phyloP scores from a whole-genome alignment of 2,888 invertebrate genomes.

The Alsophila aescularia region DNA sequence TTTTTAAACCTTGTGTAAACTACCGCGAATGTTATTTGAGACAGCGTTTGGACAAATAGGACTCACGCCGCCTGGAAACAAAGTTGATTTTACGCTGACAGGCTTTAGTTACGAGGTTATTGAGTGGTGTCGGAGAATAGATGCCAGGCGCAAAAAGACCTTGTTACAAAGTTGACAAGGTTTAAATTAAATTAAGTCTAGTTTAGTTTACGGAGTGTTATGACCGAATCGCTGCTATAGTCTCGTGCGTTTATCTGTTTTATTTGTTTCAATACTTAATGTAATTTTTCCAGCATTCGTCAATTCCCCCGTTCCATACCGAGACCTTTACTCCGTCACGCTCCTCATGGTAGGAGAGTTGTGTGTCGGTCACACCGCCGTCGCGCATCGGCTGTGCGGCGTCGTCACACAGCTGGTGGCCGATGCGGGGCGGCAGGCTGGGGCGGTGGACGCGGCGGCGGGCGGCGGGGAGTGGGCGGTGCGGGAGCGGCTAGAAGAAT shows the following conservation, averaged over 20 bases:
- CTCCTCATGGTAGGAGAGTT: constrained; percentile 58
- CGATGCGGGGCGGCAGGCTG: not conserved
- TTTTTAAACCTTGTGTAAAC: no score
- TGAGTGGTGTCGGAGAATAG: no score
- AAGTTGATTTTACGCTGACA: no score
- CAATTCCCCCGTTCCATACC: constrained; percentile 70
- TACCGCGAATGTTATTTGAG: no score
- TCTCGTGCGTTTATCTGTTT: not conserved
- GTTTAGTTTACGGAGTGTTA: no score
- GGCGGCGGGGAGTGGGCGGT: constrained; percentile 4
- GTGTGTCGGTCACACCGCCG: constrained; percentile 40
- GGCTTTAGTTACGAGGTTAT: no score
- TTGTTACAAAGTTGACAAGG: no score
- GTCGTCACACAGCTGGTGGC: constrained; percentile 6
- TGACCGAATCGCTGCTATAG: no score
- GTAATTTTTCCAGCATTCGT: constrained; percentile 60
- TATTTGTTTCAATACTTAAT: not conserved
- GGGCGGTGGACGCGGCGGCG: constrained; percentile 3
- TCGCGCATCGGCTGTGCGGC: constrained; percentile 40
- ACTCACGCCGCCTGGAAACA: no score
- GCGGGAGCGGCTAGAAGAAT: constrained; percentile 67
- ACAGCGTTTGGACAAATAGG: no score
- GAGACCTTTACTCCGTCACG: constrained; percentile 63
- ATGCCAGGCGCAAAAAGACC: no score
- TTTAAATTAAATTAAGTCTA: no score